Conservation (phyloP, 2,113 vertebrate species). For the Hippocampus barbouri region DNA sequence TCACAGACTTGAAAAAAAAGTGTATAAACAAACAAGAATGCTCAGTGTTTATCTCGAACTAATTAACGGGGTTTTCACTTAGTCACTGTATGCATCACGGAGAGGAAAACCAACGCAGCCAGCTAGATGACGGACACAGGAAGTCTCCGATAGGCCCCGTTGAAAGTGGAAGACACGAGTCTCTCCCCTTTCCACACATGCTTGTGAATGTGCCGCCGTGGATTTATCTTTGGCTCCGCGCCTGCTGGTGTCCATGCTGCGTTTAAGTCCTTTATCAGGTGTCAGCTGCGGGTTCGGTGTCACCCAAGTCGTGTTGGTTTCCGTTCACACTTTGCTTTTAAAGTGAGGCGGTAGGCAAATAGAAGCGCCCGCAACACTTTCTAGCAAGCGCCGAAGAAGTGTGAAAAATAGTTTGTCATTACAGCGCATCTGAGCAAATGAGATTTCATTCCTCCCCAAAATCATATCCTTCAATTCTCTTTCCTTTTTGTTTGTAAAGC, state of each 20-base stretch:
- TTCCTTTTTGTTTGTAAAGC: not conserved
- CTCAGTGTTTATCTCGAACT: too few species aligned
- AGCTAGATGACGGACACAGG: constrained; percentile 6
- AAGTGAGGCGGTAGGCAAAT: not conserved
- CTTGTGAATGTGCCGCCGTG: constrained; percentile 24
- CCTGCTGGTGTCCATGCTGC: constrained; percentile 39
- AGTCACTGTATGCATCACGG: not conserved
- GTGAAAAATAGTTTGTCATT: not conserved
- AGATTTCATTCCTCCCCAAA: not conserved
- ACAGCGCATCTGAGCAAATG: not conserved
- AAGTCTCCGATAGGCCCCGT: constrained; percentile 32
- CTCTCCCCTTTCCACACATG: constrained; percentile 39
- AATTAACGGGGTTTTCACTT: not conserved
- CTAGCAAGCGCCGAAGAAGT: not conserved
- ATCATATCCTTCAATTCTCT: not conserved
- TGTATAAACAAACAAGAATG: too few species aligned
- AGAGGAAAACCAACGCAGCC: not conserved
- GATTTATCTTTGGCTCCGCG: constrained; percentile 50
- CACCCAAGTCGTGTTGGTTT: constrained; percentile 33
- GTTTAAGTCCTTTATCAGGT: constrained; percentile 62
- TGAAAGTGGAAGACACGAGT: constrained; percentile 36
- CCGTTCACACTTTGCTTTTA: constrained; percentile 28
- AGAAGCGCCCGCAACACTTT: not conserved
- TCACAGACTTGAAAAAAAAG: too few species aligned
- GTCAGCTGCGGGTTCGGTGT: constrained; percentile 57